Percentiles rank a stretch among this genome's conserved stretches.
phyloP scores from a whole-genome alignment of 2,113 vertebrate genomes.

The Nycticryphes semicollaris region DNA sequence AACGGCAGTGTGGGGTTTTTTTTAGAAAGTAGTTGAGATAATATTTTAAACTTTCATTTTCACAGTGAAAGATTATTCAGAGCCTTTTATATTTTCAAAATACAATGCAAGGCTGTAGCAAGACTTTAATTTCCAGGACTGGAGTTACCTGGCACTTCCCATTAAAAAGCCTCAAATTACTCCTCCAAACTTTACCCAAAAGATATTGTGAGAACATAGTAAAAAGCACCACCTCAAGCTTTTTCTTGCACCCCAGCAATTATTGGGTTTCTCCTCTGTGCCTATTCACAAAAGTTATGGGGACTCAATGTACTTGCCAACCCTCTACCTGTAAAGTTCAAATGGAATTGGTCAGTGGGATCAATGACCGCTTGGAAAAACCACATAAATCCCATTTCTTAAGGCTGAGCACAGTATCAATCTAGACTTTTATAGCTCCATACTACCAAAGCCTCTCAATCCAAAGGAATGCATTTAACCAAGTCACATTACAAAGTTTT shows the following conservation, averaged over 20 bases:
- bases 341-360: neutral
- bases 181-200: neutral
- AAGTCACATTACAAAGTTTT: neutral
- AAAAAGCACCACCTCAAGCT: neutral
- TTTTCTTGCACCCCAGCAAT: neutral
- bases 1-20: neutral
- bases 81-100: neutral
- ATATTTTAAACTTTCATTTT: neutral
- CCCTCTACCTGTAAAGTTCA: neutral
- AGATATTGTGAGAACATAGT: neutral
- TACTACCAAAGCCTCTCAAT: neutral
- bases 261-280: neutral
- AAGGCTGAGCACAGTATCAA: neutral
- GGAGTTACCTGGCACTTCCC: neutral
- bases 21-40: neutral
- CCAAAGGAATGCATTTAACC: neutral
- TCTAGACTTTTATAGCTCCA: neutral
- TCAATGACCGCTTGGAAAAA: neutral
- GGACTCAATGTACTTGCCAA: neutral
- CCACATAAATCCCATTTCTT: neutral
- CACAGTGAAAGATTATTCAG: neutral
- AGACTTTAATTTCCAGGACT: neutral
- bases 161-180: neutral
- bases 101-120: neutral
- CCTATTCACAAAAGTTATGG: neutral